Conservation (phyloP, 2,113 vertebrate genomes). For the Gadus macrocephalus region DNA sequence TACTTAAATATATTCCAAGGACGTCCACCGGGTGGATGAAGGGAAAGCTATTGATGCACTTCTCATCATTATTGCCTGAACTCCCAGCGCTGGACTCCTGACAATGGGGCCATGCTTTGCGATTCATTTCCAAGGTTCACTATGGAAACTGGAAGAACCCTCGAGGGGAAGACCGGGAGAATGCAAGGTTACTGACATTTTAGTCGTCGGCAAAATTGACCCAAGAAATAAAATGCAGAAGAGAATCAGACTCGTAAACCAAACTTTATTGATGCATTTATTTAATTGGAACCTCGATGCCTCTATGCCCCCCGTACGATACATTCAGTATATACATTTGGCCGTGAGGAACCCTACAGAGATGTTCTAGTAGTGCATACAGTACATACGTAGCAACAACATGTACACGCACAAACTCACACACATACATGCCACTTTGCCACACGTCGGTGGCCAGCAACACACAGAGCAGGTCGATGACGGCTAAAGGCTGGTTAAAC, state of each 20-base stretch:
- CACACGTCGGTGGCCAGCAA: conserved; percentile 44
- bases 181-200: too few species aligned
- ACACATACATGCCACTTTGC: conserved; percentile 46
- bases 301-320: conserved; percentile 68
- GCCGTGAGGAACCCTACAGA: conserved; percentile 71
- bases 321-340: conserved; percentile 82
- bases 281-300: conserved; percentile 67
- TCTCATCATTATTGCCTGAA: too few species aligned
- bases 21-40: too few species aligned
- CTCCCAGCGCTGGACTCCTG: too few species aligned
- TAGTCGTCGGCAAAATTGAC: too few species aligned
- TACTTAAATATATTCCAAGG: too few species aligned
- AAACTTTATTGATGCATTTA: conserved; percentile 66
- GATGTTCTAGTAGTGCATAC: conserved; percentile 74
- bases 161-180: too few species aligned
- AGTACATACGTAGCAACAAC: conserved; percentile 52
- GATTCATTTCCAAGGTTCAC: too few species aligned
- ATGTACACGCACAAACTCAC: conserved; percentile 60
- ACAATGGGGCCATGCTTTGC: too few species aligned
- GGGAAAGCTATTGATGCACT: too few species aligned
- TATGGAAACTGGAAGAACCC: too few species aligned
- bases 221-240: conserved; percentile 20
- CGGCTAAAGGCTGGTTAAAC: conserved; percentile 41
- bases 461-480: conserved; percentile 50
- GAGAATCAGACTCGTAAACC: conserved; percentile 58